Percentiles rank a stretch among this genome's conserved stretches.
Evolutionary conservation across 2,888 invertebrate species (phyloP).

Genomic region (Troides oblongomaculatus): DNA sequence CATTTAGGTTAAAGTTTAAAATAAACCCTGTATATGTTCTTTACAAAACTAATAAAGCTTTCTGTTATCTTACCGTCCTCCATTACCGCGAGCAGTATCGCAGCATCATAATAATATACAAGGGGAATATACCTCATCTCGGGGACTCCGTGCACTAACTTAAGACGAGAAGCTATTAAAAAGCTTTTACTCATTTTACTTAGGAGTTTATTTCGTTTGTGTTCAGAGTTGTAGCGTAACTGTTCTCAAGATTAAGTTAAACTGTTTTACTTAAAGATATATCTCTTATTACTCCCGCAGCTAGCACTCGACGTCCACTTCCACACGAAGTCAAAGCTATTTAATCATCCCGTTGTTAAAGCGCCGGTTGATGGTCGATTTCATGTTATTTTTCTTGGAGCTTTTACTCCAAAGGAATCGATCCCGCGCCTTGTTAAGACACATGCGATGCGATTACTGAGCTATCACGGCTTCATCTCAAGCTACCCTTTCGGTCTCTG

Average conservation of each 20-base stretch:
- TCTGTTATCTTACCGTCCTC: not conserved
- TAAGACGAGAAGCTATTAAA: conserved; percentile 1
- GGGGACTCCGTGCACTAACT: not conserved
- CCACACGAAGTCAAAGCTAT: too few relatives aligned
- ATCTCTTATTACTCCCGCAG: too few relatives aligned
- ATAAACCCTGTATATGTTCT: not conserved
- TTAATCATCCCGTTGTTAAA: too few relatives aligned
- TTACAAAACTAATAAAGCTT: not conserved
- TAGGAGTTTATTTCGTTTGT: not conserved
- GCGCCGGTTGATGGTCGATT: too few relatives aligned
- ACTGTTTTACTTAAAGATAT: not conserved
- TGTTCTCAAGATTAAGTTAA: not conserved
- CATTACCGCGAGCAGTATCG: not conserved
- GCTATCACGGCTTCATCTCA: too few relatives aligned
- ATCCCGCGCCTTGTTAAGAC: too few relatives aligned
- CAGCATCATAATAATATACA: not conserved
- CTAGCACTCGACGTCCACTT: too few relatives aligned
- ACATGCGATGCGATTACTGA: too few relatives aligned
- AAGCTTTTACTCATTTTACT: conserved; percentile 1
- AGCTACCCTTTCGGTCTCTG: too few relatives aligned
- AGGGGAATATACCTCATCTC: not conserved
- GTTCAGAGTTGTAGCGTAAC: not conserved
- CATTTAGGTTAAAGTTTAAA: not conserved
- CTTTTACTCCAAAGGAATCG: too few relatives aligned
- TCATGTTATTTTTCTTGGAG: too few relatives aligned